Conservation (phyloP, 2,888 invertebrate genomes). For the Meghimatium bilineatum region DNA sequence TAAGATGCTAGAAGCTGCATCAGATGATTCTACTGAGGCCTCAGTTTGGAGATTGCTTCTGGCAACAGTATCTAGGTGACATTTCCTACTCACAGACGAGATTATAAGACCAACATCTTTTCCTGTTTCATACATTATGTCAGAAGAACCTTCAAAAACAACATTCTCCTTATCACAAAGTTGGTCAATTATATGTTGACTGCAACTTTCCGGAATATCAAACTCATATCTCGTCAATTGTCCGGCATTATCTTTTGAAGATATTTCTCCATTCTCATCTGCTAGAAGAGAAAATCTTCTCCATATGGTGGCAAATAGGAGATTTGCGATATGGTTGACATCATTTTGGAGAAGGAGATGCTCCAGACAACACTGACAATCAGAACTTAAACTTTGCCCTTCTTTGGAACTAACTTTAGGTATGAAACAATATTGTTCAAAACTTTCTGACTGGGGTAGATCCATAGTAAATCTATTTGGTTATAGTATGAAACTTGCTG, state of each 20-base stretch:
- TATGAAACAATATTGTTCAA: background rate
- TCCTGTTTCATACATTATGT: background rate
- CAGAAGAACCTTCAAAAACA: background rate
- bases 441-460: background rate
- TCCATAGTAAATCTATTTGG: background rate
- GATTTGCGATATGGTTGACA: background rate
- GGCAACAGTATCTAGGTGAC: background rate
- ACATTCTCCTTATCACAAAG: background rate
- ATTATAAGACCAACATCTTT: background rate
- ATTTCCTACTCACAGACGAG: background rate
- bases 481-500: too few relatives aligned
- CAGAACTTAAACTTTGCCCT: background rate
- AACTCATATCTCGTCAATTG: background rate
- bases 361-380: background rate
- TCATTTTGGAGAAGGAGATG: background rate
- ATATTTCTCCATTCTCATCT: background rate
- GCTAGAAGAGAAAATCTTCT: slow-evolving; percentile 10
- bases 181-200: background rate
- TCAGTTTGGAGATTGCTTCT: background rate
- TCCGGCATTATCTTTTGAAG: background rate
- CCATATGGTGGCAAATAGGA: slow-evolving; percentile 20
- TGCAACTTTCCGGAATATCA: background rate
- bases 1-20: too few relatives aligned
- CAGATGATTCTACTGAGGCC: background rate
- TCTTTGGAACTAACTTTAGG: background rate